These are phyloP conservation scores for Neolamprologus devosi DNA, from an alignment of 2,113 vertebrate species.

Conservation along the genomic window DNA sequence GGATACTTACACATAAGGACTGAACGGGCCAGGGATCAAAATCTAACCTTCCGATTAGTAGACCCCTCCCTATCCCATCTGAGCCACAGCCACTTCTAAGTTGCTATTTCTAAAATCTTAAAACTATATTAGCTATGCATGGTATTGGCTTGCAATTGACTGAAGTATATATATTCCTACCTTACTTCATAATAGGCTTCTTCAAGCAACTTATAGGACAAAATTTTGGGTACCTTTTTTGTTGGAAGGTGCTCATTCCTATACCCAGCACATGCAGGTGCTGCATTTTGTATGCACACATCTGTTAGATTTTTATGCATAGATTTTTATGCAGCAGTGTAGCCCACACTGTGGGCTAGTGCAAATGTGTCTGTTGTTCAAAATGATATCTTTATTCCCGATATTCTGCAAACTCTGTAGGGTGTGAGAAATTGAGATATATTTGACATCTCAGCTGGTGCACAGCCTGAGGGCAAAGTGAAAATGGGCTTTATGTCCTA, in stretches of 20 bases:
- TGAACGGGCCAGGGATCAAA: not conserved
- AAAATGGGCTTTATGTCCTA: conserved; percentile 16
- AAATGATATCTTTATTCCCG: not conserved
- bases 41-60: not conserved
- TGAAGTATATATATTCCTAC: not conserved
- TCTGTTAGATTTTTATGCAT: not conserved
- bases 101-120: not conserved
- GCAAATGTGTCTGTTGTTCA: not conserved
- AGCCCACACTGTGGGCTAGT: not conserved
- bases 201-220: not conserved
- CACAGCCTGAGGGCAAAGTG: not conserved
- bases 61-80: not conserved
- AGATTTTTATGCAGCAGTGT: not conserved
- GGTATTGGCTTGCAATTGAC: not conserved
- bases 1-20: not conserved
- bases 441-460: not conserved
- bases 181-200: not conserved
- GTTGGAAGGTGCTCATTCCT: not conserved
- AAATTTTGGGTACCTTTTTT: not conserved
- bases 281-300: not conserved
- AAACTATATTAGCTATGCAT: not conserved
- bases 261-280: not conserved
- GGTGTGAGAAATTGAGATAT: not conserved
- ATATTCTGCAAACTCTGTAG: not conserved
- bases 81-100: not conserved